phyloP scores from a whole-genome alignment of 2,888 invertebrate species.

The Microctonus brassicae region DNA sequence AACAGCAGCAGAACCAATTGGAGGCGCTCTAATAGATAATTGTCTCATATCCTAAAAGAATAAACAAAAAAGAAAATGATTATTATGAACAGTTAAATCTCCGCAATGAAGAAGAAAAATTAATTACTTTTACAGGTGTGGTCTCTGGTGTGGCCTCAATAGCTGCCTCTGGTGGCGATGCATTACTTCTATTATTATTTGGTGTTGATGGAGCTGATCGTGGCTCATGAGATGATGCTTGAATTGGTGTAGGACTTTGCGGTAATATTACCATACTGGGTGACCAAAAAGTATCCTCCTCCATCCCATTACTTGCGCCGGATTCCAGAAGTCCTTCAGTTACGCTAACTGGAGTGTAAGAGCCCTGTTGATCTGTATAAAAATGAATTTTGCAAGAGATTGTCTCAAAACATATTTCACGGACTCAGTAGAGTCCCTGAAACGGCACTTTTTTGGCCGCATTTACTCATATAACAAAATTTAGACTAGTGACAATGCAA shows the following conservation, averaged over 20 bases:
- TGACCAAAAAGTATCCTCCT: conserved; percentile 65
- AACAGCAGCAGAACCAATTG: conserved; percentile 77
- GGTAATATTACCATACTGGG: conserved; percentile 65
- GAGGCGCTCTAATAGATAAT: conserved; percentile 67
- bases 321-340: conserved; percentile 51
- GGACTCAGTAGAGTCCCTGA: no score
- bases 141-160: conserved; percentile 92
- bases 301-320: conserved; percentile 52
- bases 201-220: conserved; percentile 41
- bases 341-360: conserved; percentile 59
- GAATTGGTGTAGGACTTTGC: conserved; percentile 61
- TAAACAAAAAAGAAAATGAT: conserved; percentile 24
- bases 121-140: conserved; percentile 80
- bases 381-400: no score
- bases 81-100: no score
- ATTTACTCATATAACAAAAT: no score
- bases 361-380: conserved; percentile 56
- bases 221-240: conserved; percentile 48
- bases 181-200: conserved; percentile 67
- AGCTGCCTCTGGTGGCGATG: conserved; percentile 87
- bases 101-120: no score
- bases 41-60: conserved; percentile 65
- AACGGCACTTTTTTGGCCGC: no score
- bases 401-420: no score
- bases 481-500: no score